Evolutionary conservation across 2,113 vertebrate genomes (phyloP), one percentile per base, ranked within the genome.

Genomic region (Caranx ignobilis): DNA sequence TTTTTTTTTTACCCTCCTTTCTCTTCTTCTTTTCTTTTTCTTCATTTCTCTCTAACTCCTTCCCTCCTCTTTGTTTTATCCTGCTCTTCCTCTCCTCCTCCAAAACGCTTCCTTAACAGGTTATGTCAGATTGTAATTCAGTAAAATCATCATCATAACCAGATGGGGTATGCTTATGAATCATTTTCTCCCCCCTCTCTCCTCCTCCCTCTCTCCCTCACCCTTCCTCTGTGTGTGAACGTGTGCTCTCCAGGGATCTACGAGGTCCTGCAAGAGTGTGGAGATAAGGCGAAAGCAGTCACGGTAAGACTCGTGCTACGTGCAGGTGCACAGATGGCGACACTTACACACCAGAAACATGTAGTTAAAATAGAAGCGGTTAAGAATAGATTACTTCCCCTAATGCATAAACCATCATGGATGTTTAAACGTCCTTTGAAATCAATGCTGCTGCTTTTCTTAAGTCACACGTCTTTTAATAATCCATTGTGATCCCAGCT

Each of bases 251-350:
- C 84, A 99, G 98, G 96, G 96, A 85, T 95, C 96, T 11, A 87
- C 94, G n/a, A 96, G 95, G 91, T 96, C 97, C 86, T 93, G 95
- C 86, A 96, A 95, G 84, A 97, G 95, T 3, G 91, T 94, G 89
- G 97, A 97, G 91, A 94, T 96, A 62, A 94, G 84, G 78, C 89
- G 86, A 70, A 96, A 95, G 91, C 94, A 95, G 6, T 95, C 95
- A 73, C 94, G 96, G 97, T 98, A 96, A 89, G 91, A 54, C 26
- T 13, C 37, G 21, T 67, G 11, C 69, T 18, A 4, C 16, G 48
- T 68, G 48, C 16, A 66, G 6, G 18, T 31, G 11, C 34, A 35
- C 54, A 61, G 3, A 52, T 41, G 21, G 48, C 4, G 11, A 54
- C 34, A 60, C 18, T 52, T 6, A 48, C 4, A 48, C 16, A 56